Evolutionary conservation across 2,888 invertebrate species (phyloP), one percentile per base, ranked within the genome.

Genomic region (Pteria penguin): DNA sequence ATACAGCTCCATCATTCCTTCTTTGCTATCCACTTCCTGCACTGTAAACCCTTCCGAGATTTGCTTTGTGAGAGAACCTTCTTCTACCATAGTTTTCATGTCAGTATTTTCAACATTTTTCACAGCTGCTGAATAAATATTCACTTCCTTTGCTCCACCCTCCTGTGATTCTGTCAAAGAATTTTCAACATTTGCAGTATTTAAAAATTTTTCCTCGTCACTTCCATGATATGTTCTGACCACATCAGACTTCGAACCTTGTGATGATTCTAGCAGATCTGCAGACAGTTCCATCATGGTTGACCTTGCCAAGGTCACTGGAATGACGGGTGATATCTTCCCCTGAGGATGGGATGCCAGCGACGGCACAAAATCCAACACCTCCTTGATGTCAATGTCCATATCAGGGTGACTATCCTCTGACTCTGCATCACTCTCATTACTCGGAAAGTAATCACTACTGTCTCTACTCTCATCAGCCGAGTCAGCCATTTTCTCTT

Each of bases 211-310:
- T 24, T 24, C 58, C 22, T 58, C 58, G 3, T 4, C 26, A 3
- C 26, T 22, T 14, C 58, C 22, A 2, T n/a, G 58, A 24, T 26
- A 14, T 24, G 3, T 58, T 14, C 26, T 24, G 18, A 57, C 24
- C 8, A 68, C 29, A 27, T 31, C n/a, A 14, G 66, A 66, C 22
- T 18, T 60, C 18, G 26, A 36, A 36, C 36, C 36, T 8, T 63
- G 36, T 33, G 63, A 33, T 2, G 63, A 32, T 29, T 24, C 68
- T 4, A 72, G 65, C 8, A 36, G 45, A 29, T 73, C 73, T 31
- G 73, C 73, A 11, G 73, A 60, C 32, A 73, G 58, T 67, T 73
- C 73, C 67, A 73, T 55, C 32, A 62, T 65, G 32, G 29, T 57
- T n/a, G 65, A 32, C 18, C 32, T 11, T 14, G 67, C 55, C 60